Base-by-base conservation (phyloP, 2,797 vertebrate genomes). In the Pantherophis alleghaniensis region DNA sequence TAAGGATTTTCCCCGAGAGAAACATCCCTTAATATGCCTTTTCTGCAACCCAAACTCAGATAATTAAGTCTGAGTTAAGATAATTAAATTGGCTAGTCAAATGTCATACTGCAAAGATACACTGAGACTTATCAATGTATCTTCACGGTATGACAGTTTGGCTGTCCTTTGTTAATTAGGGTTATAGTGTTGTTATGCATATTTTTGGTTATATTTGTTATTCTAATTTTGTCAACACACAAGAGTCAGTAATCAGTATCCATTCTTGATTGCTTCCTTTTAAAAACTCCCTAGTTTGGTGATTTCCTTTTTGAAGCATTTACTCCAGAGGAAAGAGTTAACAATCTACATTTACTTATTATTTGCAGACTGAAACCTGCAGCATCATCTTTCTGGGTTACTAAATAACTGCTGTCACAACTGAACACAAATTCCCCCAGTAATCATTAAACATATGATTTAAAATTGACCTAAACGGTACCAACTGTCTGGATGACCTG, bases 401-500 rank as follows among this genome's bases (percentile, higher is more conserved):
- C 47, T 32, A 86, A 92, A 51, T 86, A 89, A 42, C 51, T 55
- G 59, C 57, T 63, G 12, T 57, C 79, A 90, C 10, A n/a, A 69
- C 4, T 16, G 32, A 61, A 83, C 56, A 60, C 59, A 56, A 51
- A 53, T 86, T 83, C 28, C 42, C 37, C 53, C 37, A 79, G 53
- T 88, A 37, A 55, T n/a, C 37, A 16, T 88, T 88, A 69, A 90
- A 61, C 28, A 32, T 86, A 53, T 63, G 69, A 74, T 93, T 93
- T 93, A 74, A 93, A 91, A 91, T 69, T 87, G 63, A 88, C 63
- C 63, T 69, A 74, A 79, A 79, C 53, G 37, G 9, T 79, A n/a
- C n/a, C 61, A 92, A 86, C 59, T 89, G 16, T 55, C 79, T 92
- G 88, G 59, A 47, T 94, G 87, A 89, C 74, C 90, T 63, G 47